These are phyloP conservation scores for Hesperia comma DNA, from an alignment of 2,888 invertebrate genomes.

Conservation along the genomic window DNA sequence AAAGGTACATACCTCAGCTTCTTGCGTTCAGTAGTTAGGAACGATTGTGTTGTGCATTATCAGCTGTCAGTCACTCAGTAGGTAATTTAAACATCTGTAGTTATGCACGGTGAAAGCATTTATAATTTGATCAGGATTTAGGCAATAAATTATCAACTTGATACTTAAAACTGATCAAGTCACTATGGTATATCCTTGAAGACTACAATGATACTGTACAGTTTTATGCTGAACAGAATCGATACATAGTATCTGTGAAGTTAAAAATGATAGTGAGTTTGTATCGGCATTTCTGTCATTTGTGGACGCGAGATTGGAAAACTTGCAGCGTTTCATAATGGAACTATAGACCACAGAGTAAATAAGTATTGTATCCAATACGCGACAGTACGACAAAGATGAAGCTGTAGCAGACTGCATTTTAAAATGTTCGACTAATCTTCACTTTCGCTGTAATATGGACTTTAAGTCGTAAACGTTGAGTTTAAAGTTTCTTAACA, in stretches of 20 bases:
- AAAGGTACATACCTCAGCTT: too few relatives aligned
- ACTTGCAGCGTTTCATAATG: constrained; percentile 30
- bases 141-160: too few relatives aligned
- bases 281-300: constrained; percentile 18
- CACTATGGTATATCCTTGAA: neutral
- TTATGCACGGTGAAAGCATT: too few relatives aligned
- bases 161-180: too few relatives aligned
- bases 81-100: too few relatives aligned
- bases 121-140: too few relatives aligned
- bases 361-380: constrained; percentile 35
- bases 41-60: too few relatives aligned
- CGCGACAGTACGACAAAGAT: constrained; percentile 27
- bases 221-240: neutral
- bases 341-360: constrained; percentile 32
- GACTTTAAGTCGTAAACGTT: neutral
- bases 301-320: constrained; percentile 26
- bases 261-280: constrained; percentile 27
- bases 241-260: constrained; percentile 6
- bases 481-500: neutral
- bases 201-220: neutral
- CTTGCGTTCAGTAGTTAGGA: too few relatives aligned
- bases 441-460: constrained; percentile 5
- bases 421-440: constrained; percentile 13
- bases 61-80: too few relatives aligned
- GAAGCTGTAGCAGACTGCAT: constrained; percentile 28